These are phyloP conservation scores for Pygoscelis adeliae DNA, from an alignment of 2,113 vertebrate genomes.

Conservation along the genomic window DNA sequence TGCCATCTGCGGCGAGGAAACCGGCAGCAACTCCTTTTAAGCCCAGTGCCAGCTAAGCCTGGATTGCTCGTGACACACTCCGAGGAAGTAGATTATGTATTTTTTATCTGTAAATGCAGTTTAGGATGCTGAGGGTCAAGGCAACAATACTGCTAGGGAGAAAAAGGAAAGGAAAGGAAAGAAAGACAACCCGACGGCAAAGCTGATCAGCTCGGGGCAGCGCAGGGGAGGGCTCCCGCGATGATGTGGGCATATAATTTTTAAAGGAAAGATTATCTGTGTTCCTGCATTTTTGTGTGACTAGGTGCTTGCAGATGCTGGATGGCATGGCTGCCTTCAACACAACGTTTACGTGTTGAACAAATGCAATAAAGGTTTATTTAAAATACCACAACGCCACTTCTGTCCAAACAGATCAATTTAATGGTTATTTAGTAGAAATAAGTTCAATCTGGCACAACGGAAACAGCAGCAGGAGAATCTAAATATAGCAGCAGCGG, in stretches of 20 bases:
- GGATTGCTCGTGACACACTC: fast-evolving
- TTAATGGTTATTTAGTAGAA: neutral
- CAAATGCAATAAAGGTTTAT: neutral
- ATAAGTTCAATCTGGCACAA: neutral
- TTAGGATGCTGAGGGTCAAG: neutral
- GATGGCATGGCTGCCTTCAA: neutral
- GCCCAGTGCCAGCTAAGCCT: neutral
- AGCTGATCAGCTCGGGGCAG: neutral
- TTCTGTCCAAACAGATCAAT: neutral
- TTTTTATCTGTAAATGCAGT: no score
- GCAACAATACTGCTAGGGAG: neutral
- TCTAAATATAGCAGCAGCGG: slow-evolving; percentile 34
- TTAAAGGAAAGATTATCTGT: neutral
- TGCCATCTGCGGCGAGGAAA: no score
- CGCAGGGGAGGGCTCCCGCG: fast-evolving
- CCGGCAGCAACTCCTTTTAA: no score
- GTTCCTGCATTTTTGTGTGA: neutral
- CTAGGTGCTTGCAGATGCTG: neutral
- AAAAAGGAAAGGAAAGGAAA: neutral
- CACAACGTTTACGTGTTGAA: neutral
- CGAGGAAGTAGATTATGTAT: neutral
- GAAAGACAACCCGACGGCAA: fast-evolving
- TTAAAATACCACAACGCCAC: neutral
- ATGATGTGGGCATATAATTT: neutral
- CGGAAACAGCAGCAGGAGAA: slow-evolving; percentile 22